Evolutionary conservation across 2,888 invertebrate genomes (phyloP), one percentile per base, ranked within the genome.

Genomic region (Dryobota labecula): DNA sequence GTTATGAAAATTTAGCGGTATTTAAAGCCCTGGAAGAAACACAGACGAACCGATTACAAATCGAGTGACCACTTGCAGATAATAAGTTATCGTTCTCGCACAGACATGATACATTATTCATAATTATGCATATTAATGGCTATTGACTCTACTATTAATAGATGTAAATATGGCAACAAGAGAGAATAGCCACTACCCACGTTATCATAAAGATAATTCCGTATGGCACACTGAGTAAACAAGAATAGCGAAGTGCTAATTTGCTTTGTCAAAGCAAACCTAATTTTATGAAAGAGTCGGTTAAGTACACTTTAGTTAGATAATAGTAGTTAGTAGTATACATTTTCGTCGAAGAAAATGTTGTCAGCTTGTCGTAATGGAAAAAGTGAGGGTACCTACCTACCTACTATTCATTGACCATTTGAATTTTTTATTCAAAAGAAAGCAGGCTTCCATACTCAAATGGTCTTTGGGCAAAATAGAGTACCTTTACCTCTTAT

Each of bases 121-220:
- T 56, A 70, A 63, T 76, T 58, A 53, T 51, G 36, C 43, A 51
- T 30, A 45, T 76, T 38, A 57, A 53, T 47, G 53, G 30, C 62
- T 73, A 62, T 76, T 81, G 51, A 61, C 49, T 76, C 15, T 47
- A 20, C 36, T 61, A 81, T 61, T 47, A 68, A 64, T 70, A 70
- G 38, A 64, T 61, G 61, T 65, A 36, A 77, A 70, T 58, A 64
- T 30, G 33, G 47, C 60, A 58, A 78, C 15, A 47, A 61, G 41
- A 72, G 63, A 68, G 62, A 78, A 81, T 66, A n/a, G 68, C 33
- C 58, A 20, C 53, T 66, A 66, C 70, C 36, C 61, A 30, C 57
- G 58, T 75, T 84, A 78, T 83, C 82, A 53, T 24, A 47, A 6
- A 78, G 78, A 71, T 75, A 71, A 80, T 57, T 36, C 30, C 8